These are phyloP conservation scores for Amphimallon solstitiale DNA, from an alignment of 2,888 invertebrate species.

Conservation along the genomic window DNA sequence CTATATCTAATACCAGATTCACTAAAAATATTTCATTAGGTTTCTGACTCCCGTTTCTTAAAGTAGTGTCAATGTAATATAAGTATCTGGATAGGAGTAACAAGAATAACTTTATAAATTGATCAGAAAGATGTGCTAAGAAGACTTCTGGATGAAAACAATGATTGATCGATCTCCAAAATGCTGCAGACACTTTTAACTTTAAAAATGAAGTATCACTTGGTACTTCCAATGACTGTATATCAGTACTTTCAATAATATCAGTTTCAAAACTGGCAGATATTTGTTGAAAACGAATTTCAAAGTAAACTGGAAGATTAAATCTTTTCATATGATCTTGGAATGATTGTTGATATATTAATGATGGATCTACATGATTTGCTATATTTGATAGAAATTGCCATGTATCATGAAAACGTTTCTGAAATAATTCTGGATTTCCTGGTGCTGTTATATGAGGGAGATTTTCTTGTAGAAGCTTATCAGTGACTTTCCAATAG, in stretches of 20 bases:
- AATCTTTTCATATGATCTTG: constrained; percentile 82
- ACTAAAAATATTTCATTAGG: constrained; percentile 34
- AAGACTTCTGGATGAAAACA: constrained; percentile 87
- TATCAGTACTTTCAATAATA: constrained; percentile 55
- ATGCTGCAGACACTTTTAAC: constrained; percentile 64
- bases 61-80: constrained; percentile 69
- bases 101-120: constrained; percentile 89
- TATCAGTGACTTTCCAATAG: constrained; percentile 88
- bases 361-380: constrained; percentile 68
- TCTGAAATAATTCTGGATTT: constrained; percentile 88
- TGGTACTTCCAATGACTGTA: background rate
- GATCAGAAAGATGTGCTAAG: constrained; percentile 79
- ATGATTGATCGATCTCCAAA: constrained; percentile 61
- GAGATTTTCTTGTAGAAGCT: constrained; percentile 81
- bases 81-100: constrained; percentile 84
- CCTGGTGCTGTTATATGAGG: constrained; percentile 91
- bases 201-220: constrained; percentile 57
- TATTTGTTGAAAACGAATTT: constrained; percentile 94
- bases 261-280: constrained; percentile 73
- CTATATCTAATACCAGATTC: constrained; percentile 33
- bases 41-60: background rate
- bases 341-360: constrained; percentile 77
- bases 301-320: constrained; percentile 97
- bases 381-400: constrained; percentile 80
- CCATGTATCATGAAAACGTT: constrained; percentile 82